Conservation (phyloP, 2,888 invertebrate species). For the Cyaniris semiargus region DNA sequence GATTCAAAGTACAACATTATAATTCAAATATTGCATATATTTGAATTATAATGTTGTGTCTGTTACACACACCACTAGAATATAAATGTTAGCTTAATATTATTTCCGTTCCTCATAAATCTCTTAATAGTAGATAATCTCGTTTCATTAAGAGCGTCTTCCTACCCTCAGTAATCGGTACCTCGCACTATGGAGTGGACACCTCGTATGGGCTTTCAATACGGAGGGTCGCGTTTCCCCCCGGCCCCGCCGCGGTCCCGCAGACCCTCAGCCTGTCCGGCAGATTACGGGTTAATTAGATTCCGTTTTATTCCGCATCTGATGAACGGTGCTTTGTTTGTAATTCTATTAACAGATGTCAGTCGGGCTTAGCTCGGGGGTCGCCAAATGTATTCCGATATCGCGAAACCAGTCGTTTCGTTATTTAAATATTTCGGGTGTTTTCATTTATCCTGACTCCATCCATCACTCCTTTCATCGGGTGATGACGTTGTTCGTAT, state of each 20-base stretch:
- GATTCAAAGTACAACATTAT: background rate
- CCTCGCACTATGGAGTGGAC: constrained; percentile 25
- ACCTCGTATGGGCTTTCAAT: constrained; percentile 34
- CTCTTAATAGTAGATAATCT: constrained; percentile 2
- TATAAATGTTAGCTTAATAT: background rate
- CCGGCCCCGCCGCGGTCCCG: background rate
- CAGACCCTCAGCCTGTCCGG: constrained; percentile 16
- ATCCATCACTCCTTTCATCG: background rate
- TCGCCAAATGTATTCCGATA: background rate
- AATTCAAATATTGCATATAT: background rate
- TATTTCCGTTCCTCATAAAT: background rate
- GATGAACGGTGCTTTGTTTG: constrained; percentile 24
- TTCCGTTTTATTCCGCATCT: constrained; percentile 31
- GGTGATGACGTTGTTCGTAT: background rate
- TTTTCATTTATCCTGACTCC: background rate
- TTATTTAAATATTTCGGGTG: background rate
- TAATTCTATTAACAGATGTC: constrained; percentile 30
- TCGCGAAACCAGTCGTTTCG: background rate
- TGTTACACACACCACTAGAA: background rate
- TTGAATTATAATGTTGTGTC: too few relatives aligned
- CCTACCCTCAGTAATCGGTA: constrained; percentile 29
- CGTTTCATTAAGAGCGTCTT: constrained; percentile 19
- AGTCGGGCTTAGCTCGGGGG: background rate
- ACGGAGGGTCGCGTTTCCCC: background rate
- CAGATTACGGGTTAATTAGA: constrained; percentile 37